Conservation (phyloP, 64 coral and sea anemone genomes). For the Pachyseris speciosa region DNA sequence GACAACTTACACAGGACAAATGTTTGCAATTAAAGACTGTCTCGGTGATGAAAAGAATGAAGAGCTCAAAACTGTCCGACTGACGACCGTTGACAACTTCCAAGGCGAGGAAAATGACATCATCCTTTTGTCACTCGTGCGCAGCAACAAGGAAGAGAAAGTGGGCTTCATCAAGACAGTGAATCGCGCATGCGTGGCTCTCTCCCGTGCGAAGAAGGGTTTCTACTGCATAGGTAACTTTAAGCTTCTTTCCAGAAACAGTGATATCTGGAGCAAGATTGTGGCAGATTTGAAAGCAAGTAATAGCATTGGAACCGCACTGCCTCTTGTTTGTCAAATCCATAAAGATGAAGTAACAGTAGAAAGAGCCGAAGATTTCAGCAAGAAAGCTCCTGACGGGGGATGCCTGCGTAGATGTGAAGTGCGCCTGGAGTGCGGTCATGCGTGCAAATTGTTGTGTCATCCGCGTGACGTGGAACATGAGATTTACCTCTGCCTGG, state of each 20-base stretch:
- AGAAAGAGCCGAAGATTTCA: slow-evolving; percentile 58
- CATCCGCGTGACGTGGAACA: slow-evolving; percentile 64
- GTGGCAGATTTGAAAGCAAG: slow-evolving; percentile 15
- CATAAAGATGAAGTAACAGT: slow-evolving; percentile 44
- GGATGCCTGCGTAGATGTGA: slow-evolving; percentile 69
- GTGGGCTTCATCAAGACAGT: slow-evolving; percentile 73
- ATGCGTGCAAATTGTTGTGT: slow-evolving; percentile 54
- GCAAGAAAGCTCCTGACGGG: slow-evolving; percentile 48
- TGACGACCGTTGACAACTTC: slow-evolving; percentile 91
- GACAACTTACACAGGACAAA: slow-evolving; percentile 90
- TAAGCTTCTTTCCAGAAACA: slow-evolving; percentile 48
- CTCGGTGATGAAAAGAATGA: slow-evolving; percentile 19
- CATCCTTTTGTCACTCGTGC: slow-evolving; percentile 82
- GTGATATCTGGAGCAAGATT: slow-evolving; percentile 75
- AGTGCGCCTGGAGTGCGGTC: slow-evolving; percentile 75
- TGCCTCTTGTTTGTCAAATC: slow-evolving; percentile 78
- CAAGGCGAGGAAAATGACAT: slow-evolving; percentile 93
- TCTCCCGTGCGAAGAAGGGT: slow-evolving; percentile 80
- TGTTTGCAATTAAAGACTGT: slow-evolving; percentile 72
- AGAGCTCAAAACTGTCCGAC: slow-evolving; percentile 22
- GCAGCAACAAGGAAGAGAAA: slow-evolving; percentile 74
- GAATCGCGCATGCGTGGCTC: slow-evolving; percentile 82
- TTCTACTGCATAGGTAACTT: slow-evolving; percentile 94
- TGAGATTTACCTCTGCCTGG: slow-evolving; percentile 2
- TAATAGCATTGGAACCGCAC: slow-evolving; percentile 21